phyloP scores from a whole-genome alignment of 2,888 invertebrate species.

The Resseliella maxima region DNA sequence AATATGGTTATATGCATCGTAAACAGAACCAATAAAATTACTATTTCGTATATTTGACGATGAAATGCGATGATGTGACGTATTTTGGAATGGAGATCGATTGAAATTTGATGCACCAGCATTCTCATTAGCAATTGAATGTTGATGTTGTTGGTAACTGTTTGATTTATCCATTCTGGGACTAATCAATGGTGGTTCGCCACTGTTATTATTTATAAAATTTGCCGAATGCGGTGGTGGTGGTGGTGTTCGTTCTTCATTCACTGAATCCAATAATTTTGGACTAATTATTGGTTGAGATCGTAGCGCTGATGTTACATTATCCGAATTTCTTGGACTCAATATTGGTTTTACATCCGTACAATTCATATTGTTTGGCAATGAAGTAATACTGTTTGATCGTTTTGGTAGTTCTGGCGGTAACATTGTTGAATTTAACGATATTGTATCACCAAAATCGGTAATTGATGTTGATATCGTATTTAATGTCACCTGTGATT shows the following conservation, averaged over 20 bases:
- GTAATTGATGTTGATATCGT: conserved; percentile 56
- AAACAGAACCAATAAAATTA: conserved; percentile 56
- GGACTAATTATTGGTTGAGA: conserved; percentile 58
- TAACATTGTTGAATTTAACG: not conserved
- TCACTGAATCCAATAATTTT: conserved; percentile 57
- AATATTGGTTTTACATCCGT: conserved; percentile 56
- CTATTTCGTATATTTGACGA: conserved; percentile 58
- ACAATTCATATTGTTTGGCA: conserved; percentile 35
- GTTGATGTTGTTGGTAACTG: conserved; percentile 21
- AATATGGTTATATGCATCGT: too few relatives aligned
- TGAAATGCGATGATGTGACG: conserved; percentile 59
- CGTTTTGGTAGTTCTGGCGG: conserved; percentile 61
- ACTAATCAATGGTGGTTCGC: conserved; percentile 60
- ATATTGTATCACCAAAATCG: conserved; percentile 48
- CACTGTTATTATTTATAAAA: conserved; percentile 43
- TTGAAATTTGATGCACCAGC: conserved; percentile 59
- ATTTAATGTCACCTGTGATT: conserved; percentile 59
- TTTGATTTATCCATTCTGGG: conserved; percentile 63
- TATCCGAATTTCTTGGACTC: conserved; percentile 56
- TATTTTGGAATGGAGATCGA: conserved; percentile 66
- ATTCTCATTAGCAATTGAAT: conserved; percentile 31
- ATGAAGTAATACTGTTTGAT: conserved; percentile 61
- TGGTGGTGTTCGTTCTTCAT: conserved; percentile 56
- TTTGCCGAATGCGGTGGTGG: not conserved
- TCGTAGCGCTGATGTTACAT: conserved; percentile 4